Base-by-base conservation (phyloP, 1,140 invertebrate species). In the Goniozus legneri region DNA sequence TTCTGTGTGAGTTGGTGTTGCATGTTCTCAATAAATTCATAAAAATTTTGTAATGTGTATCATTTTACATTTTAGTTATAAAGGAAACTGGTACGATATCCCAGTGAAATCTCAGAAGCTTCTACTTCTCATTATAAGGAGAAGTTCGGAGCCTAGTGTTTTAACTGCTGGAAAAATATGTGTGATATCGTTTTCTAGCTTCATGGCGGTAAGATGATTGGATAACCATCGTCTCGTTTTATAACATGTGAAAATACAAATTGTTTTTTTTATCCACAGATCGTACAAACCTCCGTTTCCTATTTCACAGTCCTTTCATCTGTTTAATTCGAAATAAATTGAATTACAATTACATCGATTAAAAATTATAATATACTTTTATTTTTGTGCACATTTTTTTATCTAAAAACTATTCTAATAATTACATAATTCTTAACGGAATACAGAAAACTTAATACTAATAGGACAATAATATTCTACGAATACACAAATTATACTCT, bases 191-290 rank as follows among this genome's bases (percentile, higher is more conserved):
- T 37, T 58, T 30, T 44, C 30, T 6, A 58, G 15, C 33, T 58
- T 55, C 30, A 44, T 43, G n/a, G 14, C 33, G 44, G 55, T 60
- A 52, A 52, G 46, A 38, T n/a, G n/a, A n/a, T n/a, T n/a, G n/a
- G n/a, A n/a, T n/a, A n/a, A n/a, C n/a, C n/a, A n/a, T n/a, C n/a
- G n/a, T n/a, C n/a, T n/a, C n/a, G n/a, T n/a, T n/a, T n/a, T n/a
- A n/a, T n/a, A n/a, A n/a, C n/a, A n/a, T n/a, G n/a, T n/a, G n/a
- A n/a, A n/a, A n/a, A n/a, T n/a, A n/a, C n/a, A n/a, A n/a, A n/a
- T n/a, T n/a, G n/a, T n/a, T n/a, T n/a, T n/a, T n/a, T n/a, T n/a
- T n/a, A n/a, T n/a, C n/a, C n/a, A 6, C 10, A 27, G 24, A 10
- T 27, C 10, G 4, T 27, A 6, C 24, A 27, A 27, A 27, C 24